Conservation (phyloP, 2,888 invertebrate genomes). For the Cephonodes hylas region DNA sequence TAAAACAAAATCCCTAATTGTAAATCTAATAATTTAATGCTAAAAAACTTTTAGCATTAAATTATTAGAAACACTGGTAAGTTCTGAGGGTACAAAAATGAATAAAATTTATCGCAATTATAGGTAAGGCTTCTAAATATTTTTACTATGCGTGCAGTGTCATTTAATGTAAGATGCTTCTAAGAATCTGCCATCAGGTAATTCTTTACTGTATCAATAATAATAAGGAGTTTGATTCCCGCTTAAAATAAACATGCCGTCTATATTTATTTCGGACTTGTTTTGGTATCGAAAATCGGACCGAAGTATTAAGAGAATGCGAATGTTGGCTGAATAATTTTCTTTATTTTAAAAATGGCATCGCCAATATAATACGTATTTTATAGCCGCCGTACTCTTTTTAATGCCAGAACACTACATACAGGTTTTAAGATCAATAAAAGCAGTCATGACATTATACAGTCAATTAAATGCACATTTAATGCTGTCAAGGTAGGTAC, state of each 20-base stretch:
- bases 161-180: not conserved
- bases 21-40: no score
- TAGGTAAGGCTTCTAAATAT: not conserved
- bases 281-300: not conserved
- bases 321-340: not conserved
- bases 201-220: not conserved
- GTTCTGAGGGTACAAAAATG: no score
- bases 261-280: not conserved
- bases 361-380: not conserved
- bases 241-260: not conserved
- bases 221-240: not conserved
- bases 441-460: no score
- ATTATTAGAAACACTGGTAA: no score
- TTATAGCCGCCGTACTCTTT: not conserved
- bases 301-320: not conserved
- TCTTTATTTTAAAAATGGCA: not conserved
- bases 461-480: no score
- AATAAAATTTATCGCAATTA: no score
- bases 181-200: not conserved
- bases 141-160: not conserved
- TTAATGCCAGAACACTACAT: no score
- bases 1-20: not conserved
- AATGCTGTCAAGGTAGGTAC: no score
- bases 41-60: no score
- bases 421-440: no score